Base-by-base conservation (phyloP, 2,113 vertebrate species). In the Tupaia chinensis region DNA sequence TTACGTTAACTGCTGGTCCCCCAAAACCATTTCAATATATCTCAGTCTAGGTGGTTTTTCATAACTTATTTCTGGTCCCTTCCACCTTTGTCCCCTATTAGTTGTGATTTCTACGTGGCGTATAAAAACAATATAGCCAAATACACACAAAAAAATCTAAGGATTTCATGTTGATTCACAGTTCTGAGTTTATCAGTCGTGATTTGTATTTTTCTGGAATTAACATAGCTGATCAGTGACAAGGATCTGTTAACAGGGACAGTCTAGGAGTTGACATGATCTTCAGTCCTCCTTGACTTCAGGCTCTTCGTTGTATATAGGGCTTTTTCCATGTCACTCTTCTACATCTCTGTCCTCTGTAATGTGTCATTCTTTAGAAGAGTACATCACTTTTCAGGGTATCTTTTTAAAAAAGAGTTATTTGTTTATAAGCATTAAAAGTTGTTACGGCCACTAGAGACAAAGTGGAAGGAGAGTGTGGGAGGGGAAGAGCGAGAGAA, bases 161-260 rank as follows among this genome's bases (percentile, higher is more conserved):
- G 12, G 66, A 78, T 23, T 93, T 89, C 19, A 77, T 53, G 1
- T 12, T 32, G 60, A 22, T 79, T 66, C 13, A 2, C 65, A 84
- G 66, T 82, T 91, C 16, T 78, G 22, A 25, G 12, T 63, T 92
- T 87, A 92, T 27, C 93, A 86, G 65, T 76, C 82, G 34, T 77
- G 3, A 54, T 79, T 32, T 58, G 22, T 17, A 29, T 14, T 60
- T 74, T 53, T 27, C 27, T 82, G 5, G 72, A 85, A 68, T 23
- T 20, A 34, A n/a, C 6, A 4, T 20, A 72, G 32, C 11, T 22
- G 15, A 9, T 7, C 16, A 25, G n/a, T 17, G 4, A 54, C 68
- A 60, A 32, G 25, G 56, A 29, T 12, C 63, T 77, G 20, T n/a
- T 13, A 65, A 12, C 2, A 25, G 32, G 29, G 92, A 25, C n/a